Percentiles rank a stretch among this genome's conserved stretches.
phyloP scores from a whole-genome alignment of 2,113 vertebrate species.

The Tachysurus vachellii region DNA sequence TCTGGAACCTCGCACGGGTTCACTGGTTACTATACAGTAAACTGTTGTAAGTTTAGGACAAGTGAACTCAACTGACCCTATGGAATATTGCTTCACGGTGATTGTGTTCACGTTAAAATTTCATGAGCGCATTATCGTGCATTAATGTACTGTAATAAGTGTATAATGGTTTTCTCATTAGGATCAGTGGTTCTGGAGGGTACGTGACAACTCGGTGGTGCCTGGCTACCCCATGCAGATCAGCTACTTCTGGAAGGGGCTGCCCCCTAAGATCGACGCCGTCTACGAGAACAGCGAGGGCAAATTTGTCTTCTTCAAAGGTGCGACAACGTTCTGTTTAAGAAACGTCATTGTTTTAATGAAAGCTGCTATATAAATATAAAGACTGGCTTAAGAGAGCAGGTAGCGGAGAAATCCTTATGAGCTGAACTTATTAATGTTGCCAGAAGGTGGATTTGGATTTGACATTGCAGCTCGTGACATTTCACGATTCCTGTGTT shows the following conservation, averaged over 20 bases:
- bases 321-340: conserved; percentile 69
- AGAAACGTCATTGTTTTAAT: not conserved
- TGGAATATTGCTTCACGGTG: not conserved
- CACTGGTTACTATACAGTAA: not conserved
- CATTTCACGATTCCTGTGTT: not conserved
- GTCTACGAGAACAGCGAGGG: conserved; percentile 98
- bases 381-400: not conserved
- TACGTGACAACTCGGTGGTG: conserved; percentile 95
- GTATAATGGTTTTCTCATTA: conserved; percentile 55
- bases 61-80: not conserved
- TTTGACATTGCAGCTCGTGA: not conserved
- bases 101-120: not conserved
- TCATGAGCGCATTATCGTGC: not conserved
- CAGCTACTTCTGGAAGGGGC: conserved; percentile 93
- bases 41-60: not conserved
- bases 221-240: conserved; percentile 99
- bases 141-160: not conserved
- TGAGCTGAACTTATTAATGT: not conserved
- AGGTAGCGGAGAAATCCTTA: not conserved
- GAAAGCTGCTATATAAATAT: not conserved
- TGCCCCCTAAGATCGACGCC: conserved; percentile 94
- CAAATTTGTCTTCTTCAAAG: conserved; percentile 99
- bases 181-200: conserved; percentile 99
- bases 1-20: not conserved
- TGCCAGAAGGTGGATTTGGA: not conserved